Percentiles rank a stretch among this genome's conserved stretches.
Conservation (phyloP, 2,888 invertebrate genomes). For the Acrocyrtus sp. region DNA sequence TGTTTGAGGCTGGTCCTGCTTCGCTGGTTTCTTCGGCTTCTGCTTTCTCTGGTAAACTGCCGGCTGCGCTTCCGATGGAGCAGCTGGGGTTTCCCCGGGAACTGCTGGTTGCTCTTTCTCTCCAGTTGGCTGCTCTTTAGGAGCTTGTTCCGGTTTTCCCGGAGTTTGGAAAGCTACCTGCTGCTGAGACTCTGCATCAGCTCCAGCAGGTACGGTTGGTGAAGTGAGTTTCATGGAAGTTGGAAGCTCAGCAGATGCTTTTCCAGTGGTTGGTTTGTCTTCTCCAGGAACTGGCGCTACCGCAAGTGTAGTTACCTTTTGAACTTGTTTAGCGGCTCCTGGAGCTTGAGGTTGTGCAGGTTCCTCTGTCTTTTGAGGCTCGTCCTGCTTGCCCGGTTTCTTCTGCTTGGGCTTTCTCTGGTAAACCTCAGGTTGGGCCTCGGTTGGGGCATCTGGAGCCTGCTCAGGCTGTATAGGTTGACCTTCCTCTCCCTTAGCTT, state of each 20-base stretch:
- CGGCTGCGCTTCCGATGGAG: too few species aligned
- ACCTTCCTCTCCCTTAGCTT: too few species aligned
- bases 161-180: too few species aligned
- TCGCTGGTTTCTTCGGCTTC: background rate
- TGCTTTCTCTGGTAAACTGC: too few species aligned
- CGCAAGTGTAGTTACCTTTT: too few species aligned
- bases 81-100: too few species aligned
- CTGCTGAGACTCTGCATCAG: too few species aligned
- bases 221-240: background rate
- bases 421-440: background rate
- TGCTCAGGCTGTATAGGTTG: too few species aligned
- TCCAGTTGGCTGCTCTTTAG: background rate
- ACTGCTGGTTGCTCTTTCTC: background rate
- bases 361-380: background rate
- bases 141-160: background rate
- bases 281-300: too few species aligned
- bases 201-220: too few species aligned
- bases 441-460: background rate
- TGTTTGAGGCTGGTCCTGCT: too few species aligned
- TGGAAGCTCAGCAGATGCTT: background rate
- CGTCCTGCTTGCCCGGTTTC: constrained; percentile 14
- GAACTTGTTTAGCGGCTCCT: background rate
- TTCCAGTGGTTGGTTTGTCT: too few species aligned
- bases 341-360: background rate
- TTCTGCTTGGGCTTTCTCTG: constrained; percentile 2